These are phyloP conservation scores for Nephrotoma guestfalica DNA, from an alignment of 2,888 invertebrate genomes.

Conservation along the genomic window DNA sequence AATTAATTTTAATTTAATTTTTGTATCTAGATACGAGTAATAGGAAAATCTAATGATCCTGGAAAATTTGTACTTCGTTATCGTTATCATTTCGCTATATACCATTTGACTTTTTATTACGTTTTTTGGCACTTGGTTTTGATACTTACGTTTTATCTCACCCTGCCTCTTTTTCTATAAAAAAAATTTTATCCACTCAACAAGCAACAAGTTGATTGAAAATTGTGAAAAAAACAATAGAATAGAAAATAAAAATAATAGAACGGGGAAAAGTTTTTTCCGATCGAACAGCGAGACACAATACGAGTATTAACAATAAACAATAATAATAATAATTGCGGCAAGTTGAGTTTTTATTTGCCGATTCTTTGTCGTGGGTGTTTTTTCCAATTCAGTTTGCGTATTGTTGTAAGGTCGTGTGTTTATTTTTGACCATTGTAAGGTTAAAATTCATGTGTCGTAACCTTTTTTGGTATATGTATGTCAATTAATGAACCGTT, in stretches of 20 bases:
- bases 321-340: background rate
- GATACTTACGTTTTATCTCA: background rate
- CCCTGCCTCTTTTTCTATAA: no score
- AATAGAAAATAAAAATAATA: background rate
- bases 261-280: background rate
- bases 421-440: background rate
- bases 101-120: background rate
- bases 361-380: no score
- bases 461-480: background rate
- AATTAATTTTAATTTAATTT: background rate
- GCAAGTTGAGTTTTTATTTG: no score
- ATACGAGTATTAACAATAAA: background rate
- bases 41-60: background rate
- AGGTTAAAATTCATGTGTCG: background rate
- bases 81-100: background rate
- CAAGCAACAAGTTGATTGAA: no score
- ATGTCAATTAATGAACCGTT: background rate
- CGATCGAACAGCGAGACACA: background rate
- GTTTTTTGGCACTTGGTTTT: background rate
- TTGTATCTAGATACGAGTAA: background rate
- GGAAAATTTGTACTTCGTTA: background rate
- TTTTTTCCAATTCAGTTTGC: no score
- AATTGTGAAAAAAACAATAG: background rate
- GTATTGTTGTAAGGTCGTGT: background rate
- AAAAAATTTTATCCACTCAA: background rate